Conservation (phyloP, 1,140 invertebrate species). For the Gonioctena quinquepunctata region DNA sequence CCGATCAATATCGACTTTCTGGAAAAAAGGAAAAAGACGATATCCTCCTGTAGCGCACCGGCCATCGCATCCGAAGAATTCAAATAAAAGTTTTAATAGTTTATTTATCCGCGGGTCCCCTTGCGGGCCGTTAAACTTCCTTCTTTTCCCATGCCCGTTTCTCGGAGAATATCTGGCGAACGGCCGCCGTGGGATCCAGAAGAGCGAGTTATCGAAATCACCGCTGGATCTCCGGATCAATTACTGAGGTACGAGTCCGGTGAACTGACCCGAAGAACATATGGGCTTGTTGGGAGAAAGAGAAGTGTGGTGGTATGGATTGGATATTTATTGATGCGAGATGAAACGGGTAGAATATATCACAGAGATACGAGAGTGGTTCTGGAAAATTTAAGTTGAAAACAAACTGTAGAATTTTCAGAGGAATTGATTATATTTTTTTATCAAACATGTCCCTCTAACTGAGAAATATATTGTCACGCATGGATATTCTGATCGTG, state of each 20-base stretch:
- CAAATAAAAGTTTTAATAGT: neutral
- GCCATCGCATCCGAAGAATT: neutral
- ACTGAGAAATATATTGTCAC: too few species aligned
- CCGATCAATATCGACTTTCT: neutral
- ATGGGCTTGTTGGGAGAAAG: neutral
- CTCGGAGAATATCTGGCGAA: neutral
- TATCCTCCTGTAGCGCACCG: neutral
- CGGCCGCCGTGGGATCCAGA: neutral
- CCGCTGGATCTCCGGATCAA: neutral
- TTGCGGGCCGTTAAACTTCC: neutral
- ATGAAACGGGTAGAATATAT: too few species aligned
- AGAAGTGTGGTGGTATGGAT: too few species aligned
- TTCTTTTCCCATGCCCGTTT: neutral
- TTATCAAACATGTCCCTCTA: too few species aligned
- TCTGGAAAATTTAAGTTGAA: too few species aligned
- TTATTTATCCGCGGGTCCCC: neutral
- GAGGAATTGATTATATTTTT: too few species aligned
- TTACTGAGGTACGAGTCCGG: neutral
- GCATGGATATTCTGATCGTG: too few species aligned
- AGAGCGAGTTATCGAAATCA: neutral
- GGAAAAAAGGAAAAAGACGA: neutral
- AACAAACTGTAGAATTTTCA: too few species aligned
- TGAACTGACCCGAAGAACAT: neutral
- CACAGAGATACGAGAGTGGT: too few species aligned
- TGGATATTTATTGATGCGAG: too few species aligned